Evolutionary conservation across 92 coral and sea anemone species (phyloP).

Genomic region (Isaurus tuberculatus): DNA sequence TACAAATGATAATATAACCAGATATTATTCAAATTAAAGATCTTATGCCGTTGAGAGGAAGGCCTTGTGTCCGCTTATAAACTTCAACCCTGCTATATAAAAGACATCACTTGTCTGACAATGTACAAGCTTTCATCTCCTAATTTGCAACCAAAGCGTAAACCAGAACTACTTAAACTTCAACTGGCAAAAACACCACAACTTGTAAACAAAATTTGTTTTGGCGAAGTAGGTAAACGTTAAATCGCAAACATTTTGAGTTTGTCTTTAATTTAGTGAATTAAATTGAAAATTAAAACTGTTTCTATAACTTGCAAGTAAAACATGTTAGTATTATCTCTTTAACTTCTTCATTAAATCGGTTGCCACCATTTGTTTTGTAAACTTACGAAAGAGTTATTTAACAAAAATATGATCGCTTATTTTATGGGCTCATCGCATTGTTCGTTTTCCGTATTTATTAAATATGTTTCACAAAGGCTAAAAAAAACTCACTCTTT

Average conservation of each 20-base stretch:
- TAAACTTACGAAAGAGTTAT: no score
- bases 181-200: not conserved
- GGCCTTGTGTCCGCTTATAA: conserved; percentile 11
- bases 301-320: not conserved
- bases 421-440: not conserved
- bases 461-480: not conserved
- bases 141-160: no score
- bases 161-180: not conserved
- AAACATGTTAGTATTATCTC: no score
- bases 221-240: not conserved
- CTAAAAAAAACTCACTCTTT: not conserved
- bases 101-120: not conserved
- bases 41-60: conserved; percentile 8
- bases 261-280: not conserved
- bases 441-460: not conserved
- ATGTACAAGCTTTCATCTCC: not conserved
- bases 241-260: not conserved
- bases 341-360: no score
- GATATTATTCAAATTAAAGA: not conserved
- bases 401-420: not conserved
- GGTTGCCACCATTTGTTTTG: no score
- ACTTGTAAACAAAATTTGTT: not conserved
- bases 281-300: not conserved
- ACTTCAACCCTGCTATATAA: not conserved
- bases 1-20: conserved; percentile 32